Conservation (phyloP, 37 sponge, comb jelly and placozoan species). For the Ephydatia muelleri region DNA sequence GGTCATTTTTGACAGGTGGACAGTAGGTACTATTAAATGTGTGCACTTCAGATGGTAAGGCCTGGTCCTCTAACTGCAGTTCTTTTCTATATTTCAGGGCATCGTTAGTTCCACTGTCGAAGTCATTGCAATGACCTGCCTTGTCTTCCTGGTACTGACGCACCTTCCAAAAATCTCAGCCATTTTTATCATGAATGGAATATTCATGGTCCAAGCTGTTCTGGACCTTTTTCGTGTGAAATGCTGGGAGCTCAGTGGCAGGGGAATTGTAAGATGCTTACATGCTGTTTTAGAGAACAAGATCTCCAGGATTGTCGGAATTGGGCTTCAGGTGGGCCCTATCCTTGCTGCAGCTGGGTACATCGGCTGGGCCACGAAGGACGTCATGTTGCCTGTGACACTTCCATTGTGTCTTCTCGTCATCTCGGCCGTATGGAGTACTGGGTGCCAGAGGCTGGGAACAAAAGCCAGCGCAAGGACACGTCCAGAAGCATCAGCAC, state of each 20-base stretch:
- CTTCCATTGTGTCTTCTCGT: constrained; percentile 11
- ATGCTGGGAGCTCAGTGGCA: no score
- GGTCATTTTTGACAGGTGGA: no score
- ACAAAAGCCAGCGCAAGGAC: background rate
- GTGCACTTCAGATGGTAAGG: no score
- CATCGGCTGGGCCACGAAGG: background rate
- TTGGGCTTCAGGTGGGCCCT: constrained; percentile 35
- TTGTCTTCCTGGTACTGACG: constrained; percentile 41
- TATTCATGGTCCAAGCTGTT: constrained; percentile 34
- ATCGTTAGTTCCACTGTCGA: constrained; percentile 21
- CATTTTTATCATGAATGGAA: constrained; percentile 47
- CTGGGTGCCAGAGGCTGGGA: constrained; percentile 16
- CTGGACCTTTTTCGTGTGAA: constrained; percentile 5
- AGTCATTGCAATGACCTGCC: constrained; percentile 42
- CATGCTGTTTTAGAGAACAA: constrained; percentile 14
- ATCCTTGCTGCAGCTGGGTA: background rate
- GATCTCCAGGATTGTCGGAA: constrained; percentile 18
- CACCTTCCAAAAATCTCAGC: constrained; percentile 37
- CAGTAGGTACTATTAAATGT: no score
- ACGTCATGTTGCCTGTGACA: background rate
- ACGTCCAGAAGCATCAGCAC: background rate
- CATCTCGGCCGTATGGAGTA: constrained; percentile 46
- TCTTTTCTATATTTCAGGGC: constrained; percentile 24
- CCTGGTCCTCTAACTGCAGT: no score
- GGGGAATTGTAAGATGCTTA: background rate